A percentile compares a stretch with the other conserved stretches of the same genome.
These are phyloP conservation scores for Nomada hirtipes DNA, from an alignment of 2,888 invertebrate genomes.

Conservation along the genomic window DNA sequence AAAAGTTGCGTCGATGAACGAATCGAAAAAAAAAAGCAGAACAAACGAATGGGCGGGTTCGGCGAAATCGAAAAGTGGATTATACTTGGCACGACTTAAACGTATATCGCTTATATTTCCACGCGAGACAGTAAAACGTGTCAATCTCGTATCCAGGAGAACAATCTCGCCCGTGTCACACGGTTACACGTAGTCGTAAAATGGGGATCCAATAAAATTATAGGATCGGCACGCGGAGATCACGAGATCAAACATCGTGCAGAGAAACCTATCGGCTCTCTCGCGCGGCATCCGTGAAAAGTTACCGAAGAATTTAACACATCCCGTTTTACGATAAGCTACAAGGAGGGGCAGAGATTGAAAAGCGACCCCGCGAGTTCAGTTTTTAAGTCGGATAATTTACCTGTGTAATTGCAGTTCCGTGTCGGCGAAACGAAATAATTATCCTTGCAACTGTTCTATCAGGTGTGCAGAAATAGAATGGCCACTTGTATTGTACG, in stretches of 20 bases:
- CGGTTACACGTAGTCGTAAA: slow-evolving; percentile 65
- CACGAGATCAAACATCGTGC: slow-evolving; percentile 48
- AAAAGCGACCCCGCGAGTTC: neutral
- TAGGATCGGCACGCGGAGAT: slow-evolving; percentile 49
- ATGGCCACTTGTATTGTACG: no score
- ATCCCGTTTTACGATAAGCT: neutral
- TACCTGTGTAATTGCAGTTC: no score
- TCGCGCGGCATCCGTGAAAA: slow-evolving; percentile 3
- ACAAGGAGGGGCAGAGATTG: neutral
- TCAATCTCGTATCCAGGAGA: slow-evolving; percentile 71
- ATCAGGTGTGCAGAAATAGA: no score
- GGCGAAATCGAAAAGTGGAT: slow-evolving; percentile 34
- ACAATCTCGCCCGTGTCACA: slow-evolving; percentile 64
- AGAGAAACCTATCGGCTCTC: slow-evolving; percentile 43
- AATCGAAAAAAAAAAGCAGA: neutral
- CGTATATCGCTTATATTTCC: slow-evolving; percentile 50
- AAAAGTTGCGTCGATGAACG: slow-evolving; percentile 5
- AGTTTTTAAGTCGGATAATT: neutral
- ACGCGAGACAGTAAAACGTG: slow-evolving; percentile 65
- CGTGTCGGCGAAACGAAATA: neutral
- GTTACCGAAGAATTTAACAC: slow-evolving; percentile 19
- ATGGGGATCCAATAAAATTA: slow-evolving; percentile 67
- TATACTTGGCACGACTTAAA: slow-evolving; percentile 44
- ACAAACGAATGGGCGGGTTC: neutral
- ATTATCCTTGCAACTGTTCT: no score